phyloP scores from a whole-genome alignment of 2,888 invertebrate species.

The Nomada flava region DNA sequence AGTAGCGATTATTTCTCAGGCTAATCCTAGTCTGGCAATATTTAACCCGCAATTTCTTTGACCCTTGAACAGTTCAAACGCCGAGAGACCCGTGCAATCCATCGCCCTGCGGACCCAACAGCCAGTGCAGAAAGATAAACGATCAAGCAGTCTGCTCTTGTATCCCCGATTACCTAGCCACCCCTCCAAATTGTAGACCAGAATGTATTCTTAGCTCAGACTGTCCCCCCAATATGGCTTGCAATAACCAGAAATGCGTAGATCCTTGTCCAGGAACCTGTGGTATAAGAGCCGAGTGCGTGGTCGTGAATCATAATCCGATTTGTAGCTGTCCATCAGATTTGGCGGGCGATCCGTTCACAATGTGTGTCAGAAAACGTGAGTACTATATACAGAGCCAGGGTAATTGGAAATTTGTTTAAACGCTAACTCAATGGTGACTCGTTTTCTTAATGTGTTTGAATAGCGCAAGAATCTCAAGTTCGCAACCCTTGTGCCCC shows the following conservation, averaged over 20 bases:
- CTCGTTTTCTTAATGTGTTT: neutral
- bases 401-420: conserved; percentile 22
- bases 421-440: neutral
- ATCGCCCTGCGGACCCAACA: conserved; percentile 92
- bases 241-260: conserved; percentile 89
- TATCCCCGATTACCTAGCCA: conserved; percentile 87
- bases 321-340: conserved; percentile 87
- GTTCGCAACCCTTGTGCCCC: conserved; percentile 82
- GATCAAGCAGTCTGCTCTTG: conserved; percentile 84
- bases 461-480: conserved; percentile 53
- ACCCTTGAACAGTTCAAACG: conserved; percentile 81
- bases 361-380: conserved; percentile 86
- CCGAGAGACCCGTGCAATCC: conserved; percentile 88
- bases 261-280: conserved; percentile 89
- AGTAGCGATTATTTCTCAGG: neutral
- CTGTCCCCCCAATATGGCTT: conserved; percentile 90
- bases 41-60: conserved; percentile 4
- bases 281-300: conserved; percentile 86
- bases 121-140: conserved; percentile 87
- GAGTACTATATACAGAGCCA: conserved; percentile 56
- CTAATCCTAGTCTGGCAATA: conserved; percentile 63
- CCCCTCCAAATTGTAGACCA: conserved; percentile 90
- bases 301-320: conserved; percentile 84
- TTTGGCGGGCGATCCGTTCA: conserved; percentile 92
- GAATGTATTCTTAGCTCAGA: conserved; percentile 92